Percentiles rank a stretch among this genome's conserved stretches.
These are phyloP conservation scores for Agriopis aurantiaria DNA, from an alignment of 2,888 invertebrate species.

Conservation along the genomic window DNA sequence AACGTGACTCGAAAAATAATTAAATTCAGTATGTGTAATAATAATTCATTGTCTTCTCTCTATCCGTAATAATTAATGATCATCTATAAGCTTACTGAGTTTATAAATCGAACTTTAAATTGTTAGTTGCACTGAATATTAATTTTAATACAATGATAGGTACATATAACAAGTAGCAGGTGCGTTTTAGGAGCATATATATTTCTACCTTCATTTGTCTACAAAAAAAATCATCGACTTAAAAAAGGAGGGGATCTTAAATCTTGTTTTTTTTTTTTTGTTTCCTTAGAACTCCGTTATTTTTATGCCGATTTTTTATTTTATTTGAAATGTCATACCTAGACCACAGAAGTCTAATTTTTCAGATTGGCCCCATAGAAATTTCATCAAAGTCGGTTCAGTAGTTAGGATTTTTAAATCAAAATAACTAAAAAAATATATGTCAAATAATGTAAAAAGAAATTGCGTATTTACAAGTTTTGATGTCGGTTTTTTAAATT, in stretches of 20 bases:
- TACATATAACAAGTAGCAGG: not conserved
- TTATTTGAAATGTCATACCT: too few relatives aligned
- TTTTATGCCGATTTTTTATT: too few relatives aligned
- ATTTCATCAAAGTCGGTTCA: too few relatives aligned
- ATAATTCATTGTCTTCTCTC: slow-evolving; percentile 33
- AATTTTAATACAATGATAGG: not conserved
- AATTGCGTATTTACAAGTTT: too few relatives aligned
- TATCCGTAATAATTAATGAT: slow-evolving; percentile 17
- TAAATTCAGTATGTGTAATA: slow-evolving; percentile 29
- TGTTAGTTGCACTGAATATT: slow-evolving; percentile 30
- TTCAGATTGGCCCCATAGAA: too few relatives aligned
- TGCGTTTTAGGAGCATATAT: not conserved
- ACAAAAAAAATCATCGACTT: not conserved
- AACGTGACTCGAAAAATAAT: slow-evolving; percentile 52
- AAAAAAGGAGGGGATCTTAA: too few relatives aligned
- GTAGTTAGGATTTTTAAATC: too few relatives aligned
- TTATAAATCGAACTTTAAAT: slow-evolving; percentile 31
- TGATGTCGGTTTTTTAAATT: too few relatives aligned
- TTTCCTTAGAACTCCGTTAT: too few relatives aligned
- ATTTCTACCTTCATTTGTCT: not conserved
- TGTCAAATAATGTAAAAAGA: too few relatives aligned
- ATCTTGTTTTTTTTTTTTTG: not conserved
- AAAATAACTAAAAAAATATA: too few relatives aligned
- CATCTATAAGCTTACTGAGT: slow-evolving; percentile 15
- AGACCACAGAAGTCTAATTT: too few relatives aligned